Base-by-base conservation (phyloP, 2,888 invertebrate species). In the Boloria euphrosyne region DNA sequence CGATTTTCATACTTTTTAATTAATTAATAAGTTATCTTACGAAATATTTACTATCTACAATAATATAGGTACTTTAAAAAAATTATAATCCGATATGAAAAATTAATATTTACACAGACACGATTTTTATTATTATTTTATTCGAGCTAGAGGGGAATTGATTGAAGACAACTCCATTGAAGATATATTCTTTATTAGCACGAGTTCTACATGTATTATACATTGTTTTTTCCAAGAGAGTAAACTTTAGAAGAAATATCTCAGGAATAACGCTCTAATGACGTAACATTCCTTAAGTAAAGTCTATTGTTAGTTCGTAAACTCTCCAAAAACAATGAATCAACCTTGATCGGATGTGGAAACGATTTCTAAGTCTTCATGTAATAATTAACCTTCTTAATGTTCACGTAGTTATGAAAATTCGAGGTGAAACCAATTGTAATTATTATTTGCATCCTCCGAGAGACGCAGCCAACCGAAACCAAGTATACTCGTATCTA, bases 361-460 rank as follows among this genome's bases (percentile, higher is more conserved):
- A 74, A 75, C 72, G 68, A 68, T 70, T 70, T 69, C 58, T 68
- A 72, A 53, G 69, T 69, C 50, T 62, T 63, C 66, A 69, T 66
- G 65, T 64, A 69, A 73, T 68, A 73, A 75, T 75, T 75, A 75
- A 76, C 75, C 73, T 73, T 76, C 69, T 71, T 70, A 69, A 63
- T 68, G 54, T 73, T 69, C 68, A 71, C 65, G 71, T 65, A 73
- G 70, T 63, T 73, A 73, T 71, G 70, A 75, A 73, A 71, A 71
- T 69, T 62, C 73, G 73, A 72, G 75, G 75, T 72, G 68, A 73
- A 66, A 67, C 54, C 73, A 73, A 70, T 73, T 70, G 31, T 38
- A 38, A 58, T 68, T 68, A 70, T 73, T 67, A 70, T 72, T 72
- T 64, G 31, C 70, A 70, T 72, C 73, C 73, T 73, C 66, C 38